Conservation (phyloP, 92 coral and sea anemone species). For the Palythoa grandis region DNA sequence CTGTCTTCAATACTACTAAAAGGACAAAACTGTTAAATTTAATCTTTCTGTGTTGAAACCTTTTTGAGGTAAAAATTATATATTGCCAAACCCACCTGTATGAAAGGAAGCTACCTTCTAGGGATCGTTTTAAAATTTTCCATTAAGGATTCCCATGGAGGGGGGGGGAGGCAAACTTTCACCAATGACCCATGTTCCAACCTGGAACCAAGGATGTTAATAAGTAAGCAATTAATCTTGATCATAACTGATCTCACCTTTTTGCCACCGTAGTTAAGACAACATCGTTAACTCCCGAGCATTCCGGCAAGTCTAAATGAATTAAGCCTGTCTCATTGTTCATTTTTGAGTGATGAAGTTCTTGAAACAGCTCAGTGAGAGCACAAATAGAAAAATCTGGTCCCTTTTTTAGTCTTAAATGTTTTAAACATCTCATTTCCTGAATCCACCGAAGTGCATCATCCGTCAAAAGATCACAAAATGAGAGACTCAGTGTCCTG, state of each 20-base stretch:
- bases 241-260: conserved; percentile 53
- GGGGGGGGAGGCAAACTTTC: no score
- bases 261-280: conserved; percentile 71
- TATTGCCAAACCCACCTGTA: no score
- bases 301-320: conserved; percentile 75
- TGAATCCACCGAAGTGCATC: conserved; percentile 65
- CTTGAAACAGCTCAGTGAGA: conserved; percentile 65
- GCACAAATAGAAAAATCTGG: conserved; percentile 76
- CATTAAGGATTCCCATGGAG: no score
- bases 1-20: no score
- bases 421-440: conserved; percentile 64
- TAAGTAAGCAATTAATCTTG: no score
- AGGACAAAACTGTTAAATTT: no score
- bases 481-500: conserved; percentile 87
- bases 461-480: conserved; percentile 87
- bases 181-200: no score
- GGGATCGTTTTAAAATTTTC: no score
- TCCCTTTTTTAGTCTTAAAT: conserved; percentile 81
- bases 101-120: no score
- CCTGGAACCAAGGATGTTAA: no score
- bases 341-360: conserved; percentile 63
- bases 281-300: conserved; percentile 77
- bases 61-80: no score
- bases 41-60: no score
- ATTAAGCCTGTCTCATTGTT: conserved; percentile 67